phyloP scores from a whole-genome alignment of 2,797 vertebrate genomes.

The Jordanella pulchra region DNA sequence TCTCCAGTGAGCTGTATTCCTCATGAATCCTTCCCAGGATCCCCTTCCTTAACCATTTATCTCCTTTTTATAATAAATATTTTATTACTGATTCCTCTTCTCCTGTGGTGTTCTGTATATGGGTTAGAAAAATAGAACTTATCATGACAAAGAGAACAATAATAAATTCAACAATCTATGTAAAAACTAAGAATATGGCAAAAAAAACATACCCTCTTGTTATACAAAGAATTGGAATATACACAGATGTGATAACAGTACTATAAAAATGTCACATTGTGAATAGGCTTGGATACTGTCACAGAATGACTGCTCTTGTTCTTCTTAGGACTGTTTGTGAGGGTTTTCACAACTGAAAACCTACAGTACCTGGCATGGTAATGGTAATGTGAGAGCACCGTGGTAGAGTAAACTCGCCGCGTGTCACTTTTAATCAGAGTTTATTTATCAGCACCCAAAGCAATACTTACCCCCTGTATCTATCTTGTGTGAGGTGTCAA shows the following conservation, averaged over 20 bases:
- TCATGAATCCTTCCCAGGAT: no score
- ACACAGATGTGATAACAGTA: background rate
- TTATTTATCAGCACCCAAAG: conserved; percentile 5
- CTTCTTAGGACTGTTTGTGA: background rate
- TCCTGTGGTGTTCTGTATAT: no score
- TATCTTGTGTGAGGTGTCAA: background rate
- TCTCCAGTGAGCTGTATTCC: no score
- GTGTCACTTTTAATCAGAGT: conserved; percentile 10
- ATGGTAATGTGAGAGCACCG: conserved; percentile 19
- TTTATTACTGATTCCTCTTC: no score
- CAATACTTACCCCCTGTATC: background rate
- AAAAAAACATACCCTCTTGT: background rate
- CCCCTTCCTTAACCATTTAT: no score
- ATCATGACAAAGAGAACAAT: no score
- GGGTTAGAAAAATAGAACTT: no score
- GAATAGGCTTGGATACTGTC: background rate
- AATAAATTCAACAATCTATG: background rate
- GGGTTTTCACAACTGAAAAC: conserved; percentile 8
- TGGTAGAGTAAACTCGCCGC: conserved; percentile 19
- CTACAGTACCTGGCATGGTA: conserved; percentile 6
- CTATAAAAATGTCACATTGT: background rate
- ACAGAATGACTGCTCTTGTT: background rate
- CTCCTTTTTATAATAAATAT: no score
- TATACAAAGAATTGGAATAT: background rate
- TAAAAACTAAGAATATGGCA: background rate